Evolutionary conservation across 2,888 invertebrate genomes (phyloP), one percentile per base, ranked within the genome.

Genomic region (Mythimna lalbum): DNA sequence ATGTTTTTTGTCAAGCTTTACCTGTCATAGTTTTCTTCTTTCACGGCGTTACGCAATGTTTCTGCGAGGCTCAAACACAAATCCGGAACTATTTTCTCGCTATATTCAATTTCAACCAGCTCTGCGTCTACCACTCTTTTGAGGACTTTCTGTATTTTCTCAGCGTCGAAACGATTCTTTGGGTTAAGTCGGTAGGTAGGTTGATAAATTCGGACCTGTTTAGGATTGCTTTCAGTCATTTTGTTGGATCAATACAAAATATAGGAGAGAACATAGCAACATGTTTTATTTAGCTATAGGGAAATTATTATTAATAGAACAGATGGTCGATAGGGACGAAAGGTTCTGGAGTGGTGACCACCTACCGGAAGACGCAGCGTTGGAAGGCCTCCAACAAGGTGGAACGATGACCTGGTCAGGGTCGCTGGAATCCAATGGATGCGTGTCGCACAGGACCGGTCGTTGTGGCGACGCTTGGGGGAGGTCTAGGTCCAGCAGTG

Each of bases 21-120:
- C 97, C 98, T 97, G 90, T 98, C 97, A 90, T 96, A 98, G 76
- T 97, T 96, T 87, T 97, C 95, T 89, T 96, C 97, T 90, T 97
- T 97, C 21, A 98, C 95, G 76, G 96, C 95, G 43, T 94, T 93
- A 47, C 97, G 96, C 75, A 98, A 97, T 59, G 96, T 96, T 75
- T 96, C 95, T 0, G 97, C 96, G 74, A 97, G 95, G 82, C 92
- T 96, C 9, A 97, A 94, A 74, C 97, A 96, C 64, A 96, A 92
- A 3, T 97, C 96, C 56, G 97, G 96, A 61, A 96, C 95, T 17
- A 94, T 91, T 61, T 97, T 95, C 82, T 97, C 97, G 82, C 97
- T 97, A 53, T 96, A 96, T 73, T 97, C 97, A 31, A 97, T 92
- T 78, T 97, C 96, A 69, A 96, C 96, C 57, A 98, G 89, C 76